Evolutionary conservation across 2,113 vertebrate genomes (phyloP).

Genomic region (Phylloscopus trochilus): DNA sequence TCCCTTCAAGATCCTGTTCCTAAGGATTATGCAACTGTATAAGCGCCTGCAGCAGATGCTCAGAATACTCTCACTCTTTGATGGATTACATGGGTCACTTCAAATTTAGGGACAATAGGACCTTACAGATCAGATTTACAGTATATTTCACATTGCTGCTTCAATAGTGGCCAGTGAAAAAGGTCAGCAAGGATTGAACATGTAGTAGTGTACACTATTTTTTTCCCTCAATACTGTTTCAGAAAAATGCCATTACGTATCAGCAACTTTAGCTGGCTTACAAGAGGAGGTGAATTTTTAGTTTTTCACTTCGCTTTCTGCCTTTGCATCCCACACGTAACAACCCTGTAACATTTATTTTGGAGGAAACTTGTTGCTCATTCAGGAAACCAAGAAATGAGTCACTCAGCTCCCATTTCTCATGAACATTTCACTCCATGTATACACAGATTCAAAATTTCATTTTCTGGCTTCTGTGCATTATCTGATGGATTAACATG

Average conservation of each 20-base stretch:
- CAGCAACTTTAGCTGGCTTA: neutral
- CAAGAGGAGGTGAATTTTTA: neutral
- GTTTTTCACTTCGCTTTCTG: neutral
- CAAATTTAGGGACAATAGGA: neutral
- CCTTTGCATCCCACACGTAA: neutral
- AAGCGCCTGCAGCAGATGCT: neutral
- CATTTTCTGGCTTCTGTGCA: neutral
- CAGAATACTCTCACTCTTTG: neutral
- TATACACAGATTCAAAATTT: neutral
- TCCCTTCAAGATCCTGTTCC: neutral
- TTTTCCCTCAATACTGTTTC: neutral
- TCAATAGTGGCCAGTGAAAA: neutral
- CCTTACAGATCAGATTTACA: neutral
- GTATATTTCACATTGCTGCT: neutral
- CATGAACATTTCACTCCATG: neutral
- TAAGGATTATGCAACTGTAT: neutral
- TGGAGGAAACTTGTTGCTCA: neutral
- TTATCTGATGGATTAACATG: slow-evolving; percentile 43
- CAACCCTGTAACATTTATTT: neutral
- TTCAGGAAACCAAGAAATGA: slow-evolving; percentile 8
- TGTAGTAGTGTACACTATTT: neutral
- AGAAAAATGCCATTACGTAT: neutral
- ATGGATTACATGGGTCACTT: slow-evolving; percentile 1
- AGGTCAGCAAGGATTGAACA: neutral
- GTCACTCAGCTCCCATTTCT: neutral